Evolutionary conservation across 2,797 vertebrate genomes (phyloP).

Genomic region (Hippopotamyrus pictus): DNA sequence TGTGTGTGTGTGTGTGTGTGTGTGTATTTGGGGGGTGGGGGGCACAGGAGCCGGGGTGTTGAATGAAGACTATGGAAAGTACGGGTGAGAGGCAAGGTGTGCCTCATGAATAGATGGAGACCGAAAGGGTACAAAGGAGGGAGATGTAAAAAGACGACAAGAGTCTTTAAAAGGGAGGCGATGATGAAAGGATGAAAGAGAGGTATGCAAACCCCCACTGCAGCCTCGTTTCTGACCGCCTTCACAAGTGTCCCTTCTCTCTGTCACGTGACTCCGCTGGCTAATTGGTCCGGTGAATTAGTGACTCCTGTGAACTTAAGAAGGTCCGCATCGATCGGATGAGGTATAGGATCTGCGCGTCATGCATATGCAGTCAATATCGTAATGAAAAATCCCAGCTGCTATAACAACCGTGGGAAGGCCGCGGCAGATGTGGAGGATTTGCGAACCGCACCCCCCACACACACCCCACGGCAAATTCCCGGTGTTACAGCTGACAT

Average conservation of each 20-base stretch:
- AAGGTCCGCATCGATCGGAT: neutral
- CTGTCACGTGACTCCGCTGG: neutral
- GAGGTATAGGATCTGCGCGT: neutral
- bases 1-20: neutral
- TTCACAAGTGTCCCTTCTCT: neutral
- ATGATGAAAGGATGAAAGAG: neutral
- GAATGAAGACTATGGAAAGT: neutral
- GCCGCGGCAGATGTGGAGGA: neutral
- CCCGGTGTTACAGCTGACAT: neutral
- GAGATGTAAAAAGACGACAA: neutral
- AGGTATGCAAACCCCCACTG: neutral
- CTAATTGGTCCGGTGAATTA: conserved; percentile 9
- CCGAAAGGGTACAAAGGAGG: neutral
- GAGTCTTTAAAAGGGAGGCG: neutral
- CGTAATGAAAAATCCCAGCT: neutral
- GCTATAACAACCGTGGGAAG: neutral
- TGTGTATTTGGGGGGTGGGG: neutral
- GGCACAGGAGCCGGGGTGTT: neutral
- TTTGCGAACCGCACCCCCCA: neutral
- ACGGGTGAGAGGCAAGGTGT: neutral
- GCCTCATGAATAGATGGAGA: neutral
- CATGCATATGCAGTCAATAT: neutral
- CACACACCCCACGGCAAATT: neutral
- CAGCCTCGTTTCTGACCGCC: neutral
- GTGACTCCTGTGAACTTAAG: neutral